Evolutionary conservation across 2,113 vertebrate genomes (phyloP), one percentile per base, ranked within the genome.

Genomic region (Boleophthalmus pectinirostris): DNA sequence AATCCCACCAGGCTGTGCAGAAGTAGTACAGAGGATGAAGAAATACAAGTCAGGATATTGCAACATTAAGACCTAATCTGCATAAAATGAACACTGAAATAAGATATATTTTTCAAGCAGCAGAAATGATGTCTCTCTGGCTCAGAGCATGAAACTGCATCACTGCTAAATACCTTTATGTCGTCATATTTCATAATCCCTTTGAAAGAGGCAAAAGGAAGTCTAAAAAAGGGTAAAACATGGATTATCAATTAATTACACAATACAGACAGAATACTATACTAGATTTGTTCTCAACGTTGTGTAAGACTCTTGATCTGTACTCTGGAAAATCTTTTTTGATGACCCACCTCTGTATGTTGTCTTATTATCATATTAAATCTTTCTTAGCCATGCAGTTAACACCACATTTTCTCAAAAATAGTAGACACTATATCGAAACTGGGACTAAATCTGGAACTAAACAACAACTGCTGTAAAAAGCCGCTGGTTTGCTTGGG

Each of bases 1-100:
- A 46, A 15, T 66, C n/a, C 63, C 38, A 38, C 16, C 61, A 64
- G 47, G 20, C 35, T 35, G 18, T 20, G 18, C 11, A 21, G 29
- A 9, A 45, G 63, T 45, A 47, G 65, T 45, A 21, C 45, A 64
- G 25, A 61, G 33, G 61, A 43, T 64, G 61, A 43, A 43, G 65
- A 66, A 46, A 66, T 47, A 46, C 45, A 46, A 24, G 63, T n/a
- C 63, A n/a, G 8, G 14, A 24, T 46, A 47, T 47, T 46, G 45
- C 38, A 24, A 21, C 65, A 47, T 47, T 47, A 43, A 43, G 16
- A 64, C 3, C 29, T 38, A 64, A 38, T 58, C 24, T 58, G 21
- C 56, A 58, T 64, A 64, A 64, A 64, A 38, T n/a, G 61, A n/a
- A 43, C 29, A 64, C n/a, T 64, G 18, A 43, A 64, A 35, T 29